Evolutionary conservation across 2,113 vertebrate genomes (phyloP), one percentile per base, ranked within the genome.

Genomic region (Gymnocephalus cernua): DNA sequence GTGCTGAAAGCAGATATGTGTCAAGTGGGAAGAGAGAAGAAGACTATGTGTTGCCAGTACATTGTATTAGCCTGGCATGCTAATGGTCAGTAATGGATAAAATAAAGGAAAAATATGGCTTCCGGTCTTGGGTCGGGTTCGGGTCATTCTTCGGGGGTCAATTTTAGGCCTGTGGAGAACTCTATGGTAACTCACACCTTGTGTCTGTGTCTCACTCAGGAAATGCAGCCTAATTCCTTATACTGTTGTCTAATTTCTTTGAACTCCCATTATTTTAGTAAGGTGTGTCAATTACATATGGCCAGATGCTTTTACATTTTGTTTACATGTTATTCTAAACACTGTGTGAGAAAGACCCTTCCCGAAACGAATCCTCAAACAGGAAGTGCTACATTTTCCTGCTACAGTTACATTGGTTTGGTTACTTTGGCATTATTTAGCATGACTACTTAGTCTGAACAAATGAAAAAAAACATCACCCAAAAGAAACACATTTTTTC

Each of bases 251-350:
- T 44, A 27, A 27, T 8, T 74, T 51, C 14, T 16, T 51, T 19
- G 9, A 25, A 4, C 32, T 54, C 2, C 45, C 16, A 25, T 57
- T 48, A 15, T 63, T 80, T 65, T 12, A 8, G n/a, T 7, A 25
- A 68, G 35, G n/a, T 70, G 47, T 2, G 45, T 54, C 27, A 59
- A 38, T 47, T 32, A 70, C 19, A 58, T 15, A 1, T 27, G n/a
- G 21, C 50, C 75, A 82, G 44, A 65, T 81, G 23, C 29, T 63
- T 80, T 73, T 41, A 63, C 50, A 27, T 61, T 65, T 57, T 65
- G 71, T 84, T 84, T 77, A 74, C 32, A 69, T 68, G 51, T 67
- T 63, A 35, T 23, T 81, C 63, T 58, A 78, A 89, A 86, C 69
- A 78, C 18, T 27, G n/a, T 56, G 38, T 53, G 12, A 45, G 14